Evolutionary conservation across 2,888 invertebrate genomes (phyloP), one percentile per base, ranked within the genome.

Genomic region (Aquatica leii): DNA sequence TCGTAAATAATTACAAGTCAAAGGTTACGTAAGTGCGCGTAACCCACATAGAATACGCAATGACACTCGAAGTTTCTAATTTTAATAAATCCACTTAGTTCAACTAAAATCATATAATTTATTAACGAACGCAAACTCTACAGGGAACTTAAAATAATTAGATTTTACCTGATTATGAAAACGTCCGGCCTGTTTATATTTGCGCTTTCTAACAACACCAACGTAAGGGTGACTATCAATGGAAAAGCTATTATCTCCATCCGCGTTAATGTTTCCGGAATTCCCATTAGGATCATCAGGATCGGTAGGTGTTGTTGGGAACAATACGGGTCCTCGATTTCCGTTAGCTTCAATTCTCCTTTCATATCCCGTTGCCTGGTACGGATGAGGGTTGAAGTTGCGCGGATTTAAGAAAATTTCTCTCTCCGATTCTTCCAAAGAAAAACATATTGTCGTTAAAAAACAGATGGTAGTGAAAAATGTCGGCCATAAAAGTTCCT

Each of bases 371-470:
- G 20, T 18, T 20, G 58, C 60, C 46, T 63, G 46, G 57, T 77
- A 78, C 4, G 82, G 81, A 74, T 82, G 82, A 31, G 80, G 82
- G 73, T 83, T 82, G 74, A 79, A 83, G 73, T 82, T 77, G 58
- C 82, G 74, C 3, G 82, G 81, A 34, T 74, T 71, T 37, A 82
- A 74, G 64, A 76, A 77, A 63, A 81, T 74, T 73, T 79, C 81
- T 17, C 78, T 79, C 53, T 78, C 75, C 18, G 73, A 73, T 68
- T 78, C 77, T 69, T 81, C 77, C 40, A 73, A 57, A 31, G 65
- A 59, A 17, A 20, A 40, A 51, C 69, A 64, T 37, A 34, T 35
- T 21, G 57, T 34, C 40, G 41, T 14, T 40, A 51, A 59, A 52
- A 59, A 46, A 24, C 59, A 59, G 59, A 60, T 40, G 49, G 54